Evolutionary conservation across 92 coral and sea anemone genomes (phyloP).

Genomic region (Scolanthus callimorphus): DNA sequence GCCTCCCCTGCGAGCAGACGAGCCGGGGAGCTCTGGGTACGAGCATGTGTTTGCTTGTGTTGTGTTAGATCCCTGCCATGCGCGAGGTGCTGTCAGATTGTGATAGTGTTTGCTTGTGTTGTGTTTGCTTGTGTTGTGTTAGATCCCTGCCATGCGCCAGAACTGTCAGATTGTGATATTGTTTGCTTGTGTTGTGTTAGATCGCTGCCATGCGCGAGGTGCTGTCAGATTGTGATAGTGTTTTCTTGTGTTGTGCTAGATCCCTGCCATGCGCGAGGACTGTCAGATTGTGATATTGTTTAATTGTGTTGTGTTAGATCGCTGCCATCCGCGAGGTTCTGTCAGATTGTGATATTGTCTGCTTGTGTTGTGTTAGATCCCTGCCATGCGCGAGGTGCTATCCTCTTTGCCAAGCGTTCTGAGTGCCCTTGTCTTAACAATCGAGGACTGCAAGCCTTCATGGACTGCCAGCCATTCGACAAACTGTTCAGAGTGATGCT

Average conservation of each 20-base stretch:
- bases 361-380: constrained; percentile 80
- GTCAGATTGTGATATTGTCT: too few relatives aligned
- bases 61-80: constrained; percentile 89
- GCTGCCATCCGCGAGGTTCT: constrained; percentile 98
- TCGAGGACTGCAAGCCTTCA: constrained; percentile 95
- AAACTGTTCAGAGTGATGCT: constrained; percentile 88
- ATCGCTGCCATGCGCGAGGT: constrained; percentile 97
- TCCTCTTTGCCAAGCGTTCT: constrained; percentile 92
- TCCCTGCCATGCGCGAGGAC: constrained; percentile 96
- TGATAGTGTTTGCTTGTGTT: too few relatives aligned
- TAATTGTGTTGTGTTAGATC: constrained; percentile 70
- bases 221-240: too few relatives aligned
- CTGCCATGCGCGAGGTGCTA: constrained; percentile 94
- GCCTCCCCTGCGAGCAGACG: too few relatives aligned
- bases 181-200: too few relatives aligned
- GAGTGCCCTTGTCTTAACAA: constrained; percentile 91
- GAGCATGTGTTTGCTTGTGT: too few relatives aligned
- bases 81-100: constrained; percentile 94
- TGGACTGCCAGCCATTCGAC: constrained; percentile 97
- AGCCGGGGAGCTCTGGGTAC: too few relatives aligned
- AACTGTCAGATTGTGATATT: too few relatives aligned
- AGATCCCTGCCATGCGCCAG: constrained; percentile 97
- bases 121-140: too few relatives aligned
- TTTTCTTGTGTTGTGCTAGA: too few relatives aligned
- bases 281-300: too few relatives aligned